phyloP scores from a whole-genome alignment of 2,797 vertebrate species.

The Siniperca scherzeri region DNA sequence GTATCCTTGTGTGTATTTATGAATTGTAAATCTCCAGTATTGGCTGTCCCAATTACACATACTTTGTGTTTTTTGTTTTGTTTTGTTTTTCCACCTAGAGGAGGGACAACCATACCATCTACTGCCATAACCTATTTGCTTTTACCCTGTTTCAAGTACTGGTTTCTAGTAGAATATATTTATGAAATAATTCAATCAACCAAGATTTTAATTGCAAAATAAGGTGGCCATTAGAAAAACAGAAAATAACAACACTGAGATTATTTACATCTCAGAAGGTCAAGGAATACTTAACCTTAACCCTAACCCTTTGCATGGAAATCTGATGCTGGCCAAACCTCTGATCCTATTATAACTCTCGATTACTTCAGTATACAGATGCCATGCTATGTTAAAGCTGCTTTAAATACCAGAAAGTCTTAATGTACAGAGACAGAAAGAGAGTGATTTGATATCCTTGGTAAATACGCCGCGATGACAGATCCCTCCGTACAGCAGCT shows the following conservation, averaged over 20 bases:
- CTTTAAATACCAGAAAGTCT: slow-evolving; percentile 63
- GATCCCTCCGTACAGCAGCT: slow-evolving; percentile 28
- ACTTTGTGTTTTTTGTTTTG: no score
- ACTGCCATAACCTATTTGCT: background rate
- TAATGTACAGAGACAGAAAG: slow-evolving; percentile 53
- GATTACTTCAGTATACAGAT: slow-evolving; percentile 58
- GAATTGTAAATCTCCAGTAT: background rate
- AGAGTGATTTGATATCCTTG: slow-evolving; percentile 29
- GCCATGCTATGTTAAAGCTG: slow-evolving; percentile 49
- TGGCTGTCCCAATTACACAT: background rate
- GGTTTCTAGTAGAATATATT: background rate
- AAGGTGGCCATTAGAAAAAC: background rate
- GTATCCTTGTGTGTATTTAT: background rate
- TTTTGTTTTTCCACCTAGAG: no score
- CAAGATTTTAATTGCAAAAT: background rate
- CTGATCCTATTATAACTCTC: slow-evolving; percentile 58
- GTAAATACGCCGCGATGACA: slow-evolving; percentile 48
- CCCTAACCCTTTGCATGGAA: slow-evolving; percentile 15
- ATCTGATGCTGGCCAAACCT: background rate
- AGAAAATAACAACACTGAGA: background rate
- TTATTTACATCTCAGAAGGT: slow-evolving; percentile 55
- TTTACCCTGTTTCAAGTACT: background rate
- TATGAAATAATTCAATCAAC: background rate
- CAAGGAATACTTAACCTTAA: slow-evolving; percentile 29
- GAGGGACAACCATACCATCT: background rate